Evolutionary conservation across 2,888 invertebrate genomes (phyloP), one percentile per base, ranked within the genome.

Genomic region (Plebejus anna): DNA sequence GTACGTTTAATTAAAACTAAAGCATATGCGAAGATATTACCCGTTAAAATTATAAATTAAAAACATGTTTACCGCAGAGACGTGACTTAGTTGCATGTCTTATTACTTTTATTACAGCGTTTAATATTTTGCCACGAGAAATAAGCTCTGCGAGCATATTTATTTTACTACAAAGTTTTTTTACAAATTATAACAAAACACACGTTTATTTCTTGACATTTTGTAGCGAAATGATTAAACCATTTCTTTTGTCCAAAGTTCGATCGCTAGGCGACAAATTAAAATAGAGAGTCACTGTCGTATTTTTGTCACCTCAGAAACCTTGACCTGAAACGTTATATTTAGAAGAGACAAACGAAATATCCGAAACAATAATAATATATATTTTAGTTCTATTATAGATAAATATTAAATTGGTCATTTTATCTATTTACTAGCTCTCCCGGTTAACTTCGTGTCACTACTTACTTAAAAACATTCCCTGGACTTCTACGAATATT

Each of bases 1-100:
- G n/a, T 22, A 71, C 71, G 22, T 42, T 71, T 71, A 71, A 71
- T 71, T 71, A 71, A 71, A 71, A 71, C 71, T 42, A 22, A 42
- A 42, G n/a, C 71, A 42, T 42, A 22, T n/a, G 71, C 70, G 16
- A 38, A n/a, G 71, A 71, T 42, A 71, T 42, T n/a, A 71, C 22
- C n/a, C 38, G n/a, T 22, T 38, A 42, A 71, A 70, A 42, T 70
- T 42, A 70, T 36, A 70, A 70, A 70, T 38, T 70, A 42, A 70
- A 70, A 42, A 36, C 42, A 13, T 66, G 11, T 32, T 66, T 66
- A 11, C 61, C 9, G 9, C 66, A 66, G 4, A 66, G 13, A 66
- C 32, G 66, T 66, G 66, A 66, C 66, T 66, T 66, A 13, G 13
- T 66, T 66, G 66, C 32, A 13, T 32, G 13, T 28, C 22, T 61